Conservation (phyloP, 2,113 vertebrate species). For the Lampris incognitus region DNA sequence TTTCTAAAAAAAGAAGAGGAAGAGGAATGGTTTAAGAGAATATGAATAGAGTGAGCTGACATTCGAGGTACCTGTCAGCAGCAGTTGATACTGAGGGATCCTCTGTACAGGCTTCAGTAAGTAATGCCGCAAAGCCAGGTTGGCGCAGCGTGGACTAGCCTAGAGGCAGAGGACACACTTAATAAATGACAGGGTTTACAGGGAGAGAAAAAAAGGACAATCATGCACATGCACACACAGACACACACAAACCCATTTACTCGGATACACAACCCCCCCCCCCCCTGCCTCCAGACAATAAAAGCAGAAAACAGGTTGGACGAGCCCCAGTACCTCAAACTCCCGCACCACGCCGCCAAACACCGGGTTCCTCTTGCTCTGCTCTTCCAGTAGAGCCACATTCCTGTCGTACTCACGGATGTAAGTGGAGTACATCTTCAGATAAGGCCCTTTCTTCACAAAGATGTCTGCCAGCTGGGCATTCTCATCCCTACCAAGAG, state of each 20-base stretch:
- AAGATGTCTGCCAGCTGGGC: conserved; percentile 94
- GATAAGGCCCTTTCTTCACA: conserved; percentile 94
- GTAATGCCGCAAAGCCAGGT: conserved; percentile 94
- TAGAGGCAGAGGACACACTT: conserved; percentile 65
- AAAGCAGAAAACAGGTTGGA: conserved; percentile 55
- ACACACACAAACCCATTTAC: not conserved
- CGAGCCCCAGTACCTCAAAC: conserved; percentile 88
- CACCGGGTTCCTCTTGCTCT: conserved; percentile 90
- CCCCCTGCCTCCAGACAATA: not conserved
- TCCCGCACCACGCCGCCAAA: conserved; percentile 90
- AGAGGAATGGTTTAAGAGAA: not conserved
- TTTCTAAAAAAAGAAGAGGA: too few relatives aligned
- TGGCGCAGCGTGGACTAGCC: conserved; percentile 93
- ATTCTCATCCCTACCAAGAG: conserved; percentile 85
- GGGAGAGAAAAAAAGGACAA: not conserved
- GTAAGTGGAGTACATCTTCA: conserved; percentile 99
- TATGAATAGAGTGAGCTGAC: not conserved
- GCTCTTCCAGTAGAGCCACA: conserved; percentile 92
- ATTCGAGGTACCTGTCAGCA: conserved; percentile 89
- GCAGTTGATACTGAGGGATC: conserved; percentile 95
- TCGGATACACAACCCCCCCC: not conserved
- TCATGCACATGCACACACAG: not conserved
- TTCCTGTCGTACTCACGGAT: conserved; percentile 98
- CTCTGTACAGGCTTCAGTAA: conserved; percentile 97
- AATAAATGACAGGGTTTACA: not conserved